Evolutionary conservation across 1,140 invertebrate species (phyloP).

Genomic region (Hetaerina americana): DNA sequence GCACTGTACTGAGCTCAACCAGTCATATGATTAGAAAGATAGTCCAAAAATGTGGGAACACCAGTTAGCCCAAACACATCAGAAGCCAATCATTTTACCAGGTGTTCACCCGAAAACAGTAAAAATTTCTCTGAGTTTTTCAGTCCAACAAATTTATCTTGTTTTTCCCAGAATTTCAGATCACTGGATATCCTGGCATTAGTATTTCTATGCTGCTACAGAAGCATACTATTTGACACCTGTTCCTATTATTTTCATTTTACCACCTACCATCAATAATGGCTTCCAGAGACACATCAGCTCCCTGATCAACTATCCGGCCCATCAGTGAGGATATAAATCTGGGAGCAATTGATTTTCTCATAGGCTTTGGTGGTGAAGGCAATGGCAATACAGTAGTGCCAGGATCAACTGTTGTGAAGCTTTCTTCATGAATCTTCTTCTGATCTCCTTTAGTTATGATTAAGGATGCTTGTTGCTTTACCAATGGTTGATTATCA

Average conservation of each 20-base stretch:
- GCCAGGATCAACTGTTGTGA: not conserved
- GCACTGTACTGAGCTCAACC: too few relatives aligned
- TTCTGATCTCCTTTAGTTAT: conserved; percentile 6
- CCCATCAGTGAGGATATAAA: conserved; percentile 55
- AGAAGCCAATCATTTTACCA: too few relatives aligned
- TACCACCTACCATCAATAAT: conserved; percentile 48
- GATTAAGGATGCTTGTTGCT: conserved; percentile 16
- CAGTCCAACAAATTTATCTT: too few relatives aligned
- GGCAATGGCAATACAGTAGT: not conserved
- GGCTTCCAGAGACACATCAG: conserved; percentile 53
- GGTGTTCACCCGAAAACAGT: too few relatives aligned
- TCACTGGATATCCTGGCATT: too few relatives aligned
- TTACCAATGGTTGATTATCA: conserved; percentile 23
- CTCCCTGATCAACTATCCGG: conserved; percentile 61
- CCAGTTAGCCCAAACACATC: too few relatives aligned
- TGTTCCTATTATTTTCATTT: not conserved
- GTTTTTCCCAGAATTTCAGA: too few relatives aligned
- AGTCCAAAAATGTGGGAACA: too few relatives aligned
- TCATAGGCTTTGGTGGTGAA: conserved; percentile 30
- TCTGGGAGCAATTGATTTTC: conserved; percentile 45
- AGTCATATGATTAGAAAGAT: too few relatives aligned
- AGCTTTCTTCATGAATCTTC: not conserved
- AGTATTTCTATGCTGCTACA: too few relatives aligned
- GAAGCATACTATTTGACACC: too few relatives aligned
- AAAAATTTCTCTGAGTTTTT: too few relatives aligned